Conservation (phyloP, 1,140 invertebrate species). For the Mesaphorura yosii region DNA sequence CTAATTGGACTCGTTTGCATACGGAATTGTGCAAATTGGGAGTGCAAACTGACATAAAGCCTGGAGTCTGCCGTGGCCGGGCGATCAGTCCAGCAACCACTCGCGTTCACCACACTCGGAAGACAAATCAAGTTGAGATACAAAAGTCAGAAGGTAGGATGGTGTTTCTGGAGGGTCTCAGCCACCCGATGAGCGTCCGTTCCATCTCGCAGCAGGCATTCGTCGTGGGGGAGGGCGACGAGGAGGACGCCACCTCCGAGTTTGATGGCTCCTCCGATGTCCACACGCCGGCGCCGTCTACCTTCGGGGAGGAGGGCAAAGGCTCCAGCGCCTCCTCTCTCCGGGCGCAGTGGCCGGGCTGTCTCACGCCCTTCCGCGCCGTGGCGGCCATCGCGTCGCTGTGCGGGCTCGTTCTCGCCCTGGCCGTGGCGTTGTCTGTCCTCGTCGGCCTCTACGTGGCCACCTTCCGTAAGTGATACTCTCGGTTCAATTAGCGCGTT, state of each 20-base stretch:
- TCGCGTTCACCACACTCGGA: too few relatives aligned
- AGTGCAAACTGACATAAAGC: too few relatives aligned
- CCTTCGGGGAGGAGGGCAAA: background rate
- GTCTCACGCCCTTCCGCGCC: too few relatives aligned
- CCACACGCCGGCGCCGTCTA: background rate
- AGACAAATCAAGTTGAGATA: too few relatives aligned
- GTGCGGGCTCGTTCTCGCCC: background rate
- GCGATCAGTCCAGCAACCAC: too few relatives aligned
- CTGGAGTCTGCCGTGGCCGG: too few relatives aligned
- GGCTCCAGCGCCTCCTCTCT: too few relatives aligned
- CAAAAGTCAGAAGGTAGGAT: too few relatives aligned
- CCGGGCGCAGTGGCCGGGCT: too few relatives aligned
- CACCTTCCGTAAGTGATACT: background rate
- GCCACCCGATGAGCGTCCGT: background rate
- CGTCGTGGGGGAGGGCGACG: slow-evolving; percentile 5
- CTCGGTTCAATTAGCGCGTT: background rate
- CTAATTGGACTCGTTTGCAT: too few relatives aligned
- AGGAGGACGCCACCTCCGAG: background rate
- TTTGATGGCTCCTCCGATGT: background rate
- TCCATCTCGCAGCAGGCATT: slow-evolving; percentile 3
- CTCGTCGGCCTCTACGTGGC: background rate
- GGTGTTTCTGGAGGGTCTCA: too few relatives aligned
- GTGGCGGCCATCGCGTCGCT: background rate
- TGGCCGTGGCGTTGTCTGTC: background rate
- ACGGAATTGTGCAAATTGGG: too few relatives aligned